phyloP scores from a whole-genome alignment of 2,888 invertebrate genomes.

The Dexiosoma caninum region DNA sequence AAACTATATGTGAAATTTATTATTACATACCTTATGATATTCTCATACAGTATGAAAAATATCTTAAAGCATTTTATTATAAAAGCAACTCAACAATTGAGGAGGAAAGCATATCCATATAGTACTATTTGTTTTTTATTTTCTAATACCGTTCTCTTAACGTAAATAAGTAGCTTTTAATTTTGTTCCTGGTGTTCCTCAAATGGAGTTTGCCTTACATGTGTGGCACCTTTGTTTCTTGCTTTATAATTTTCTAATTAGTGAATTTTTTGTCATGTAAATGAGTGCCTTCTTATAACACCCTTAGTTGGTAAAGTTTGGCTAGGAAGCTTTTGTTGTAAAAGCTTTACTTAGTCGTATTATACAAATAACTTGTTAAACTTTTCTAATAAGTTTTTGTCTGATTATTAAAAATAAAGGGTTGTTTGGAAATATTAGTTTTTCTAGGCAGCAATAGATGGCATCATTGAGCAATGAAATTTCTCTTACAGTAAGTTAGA shows the following conservation, averaged over 20 bases:
- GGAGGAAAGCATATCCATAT: too few relatives aligned
- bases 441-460: constrained; percentile 39
- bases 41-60: too few relatives aligned
- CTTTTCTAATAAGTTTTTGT: constrained; percentile 45
- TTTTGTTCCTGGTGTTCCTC: too few relatives aligned
- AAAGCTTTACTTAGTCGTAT: constrained; percentile 45
- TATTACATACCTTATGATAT: too few relatives aligned
- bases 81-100: too few relatives aligned
- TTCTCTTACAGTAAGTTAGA: too few relatives aligned
- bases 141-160: not conserved
- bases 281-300: not conserved
- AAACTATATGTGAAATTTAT: too few relatives aligned
- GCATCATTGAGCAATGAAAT: not conserved
- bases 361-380: constrained; percentile 5
- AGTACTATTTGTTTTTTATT: not conserved
- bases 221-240: constrained; percentile 25
- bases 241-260: constrained; percentile 9
- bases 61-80: too few relatives aligned
- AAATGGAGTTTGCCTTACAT: too few relatives aligned
- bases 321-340: constrained; percentile 14
- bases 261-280: not conserved
- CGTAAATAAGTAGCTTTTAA: too few relatives aligned
- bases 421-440: constrained; percentile 10
- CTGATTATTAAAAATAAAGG: constrained; percentile 36
- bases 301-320: not conserved